Base-by-base conservation (phyloP, 2,888 invertebrate genomes). In the Hyppa rectilinea region DNA sequence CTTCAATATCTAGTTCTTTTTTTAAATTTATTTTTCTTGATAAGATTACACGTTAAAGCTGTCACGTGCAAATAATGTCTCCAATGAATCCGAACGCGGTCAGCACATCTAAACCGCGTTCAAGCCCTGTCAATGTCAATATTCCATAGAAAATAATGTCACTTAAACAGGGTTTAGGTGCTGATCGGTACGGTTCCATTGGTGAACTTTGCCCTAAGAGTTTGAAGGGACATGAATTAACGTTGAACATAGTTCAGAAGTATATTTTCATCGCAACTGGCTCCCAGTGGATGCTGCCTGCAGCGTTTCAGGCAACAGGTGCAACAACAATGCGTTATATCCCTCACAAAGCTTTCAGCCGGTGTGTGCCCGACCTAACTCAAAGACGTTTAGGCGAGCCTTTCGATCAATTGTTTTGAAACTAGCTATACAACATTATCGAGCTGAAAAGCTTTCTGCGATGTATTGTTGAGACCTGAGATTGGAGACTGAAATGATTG, bases 331-430 rank as follows among this genome's bases (percentile, higher is more conserved):
- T 62, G 63, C 66, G 70, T 75, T 75, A 75, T 64, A 56, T 36
- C 69, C 63, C 50, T 60, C 34, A 63, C 78, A 79, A 79, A 70
- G 78, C 56, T 17, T 55, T 47, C 45, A 31, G 36, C 12, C 61
- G 14, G 60, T 76, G 76, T 66, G 23, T 62, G 34, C 50, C 45
- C 53, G 4, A 31, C 72, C 64, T 63, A 40, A 63, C 66, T 47
- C 69, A 75, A 77, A 78, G 73, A 78, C 72, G 68, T 74, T 75
- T 65, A 66, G 67, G 49, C 59, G 53, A 6, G 56, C 60, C 71
- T 68, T 71, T 72, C 82, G 78, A 85, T 80, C 78, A 83, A 82
- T 82, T 83, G 80, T 75, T 75, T 55, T n/a, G n/a, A 69, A 61
- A 60, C 70, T 67, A 58, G 61, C 60, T 71, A 34, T 61, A 65